Evolutionary conservation across 1,140 invertebrate species (phyloP).

Genomic region (Drosophila burlai): DNA sequence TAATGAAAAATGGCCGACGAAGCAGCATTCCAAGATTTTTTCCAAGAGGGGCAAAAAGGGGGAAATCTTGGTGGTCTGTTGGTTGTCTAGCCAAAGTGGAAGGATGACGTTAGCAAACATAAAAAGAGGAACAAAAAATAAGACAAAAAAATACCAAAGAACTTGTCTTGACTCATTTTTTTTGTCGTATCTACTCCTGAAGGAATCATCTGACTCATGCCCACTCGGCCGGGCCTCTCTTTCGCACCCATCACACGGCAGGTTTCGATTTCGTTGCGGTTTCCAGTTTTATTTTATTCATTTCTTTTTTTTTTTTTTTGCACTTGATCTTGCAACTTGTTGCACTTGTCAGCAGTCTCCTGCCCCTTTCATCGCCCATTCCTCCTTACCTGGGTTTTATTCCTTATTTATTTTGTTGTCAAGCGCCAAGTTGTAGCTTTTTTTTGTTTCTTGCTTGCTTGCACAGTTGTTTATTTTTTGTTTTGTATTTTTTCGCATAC

Average conservation of each 20-base stretch:
- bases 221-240: conserved; percentile 12
- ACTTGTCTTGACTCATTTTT: conserved; percentile 28
- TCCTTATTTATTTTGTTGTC: conserved; percentile 11
- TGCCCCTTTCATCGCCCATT: conserved; percentile 2
- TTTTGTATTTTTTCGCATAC: background rate
- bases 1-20: conserved; percentile 53
- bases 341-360: conserved; percentile 55
- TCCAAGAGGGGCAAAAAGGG: conserved; percentile 5
- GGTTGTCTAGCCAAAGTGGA: conserved; percentile 62
- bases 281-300: conserved; percentile 25
- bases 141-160: conserved; percentile 7
- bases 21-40: conserved; percentile 42
- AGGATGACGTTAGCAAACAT: conserved; percentile 53
- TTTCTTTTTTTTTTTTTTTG: conserved; percentile 7
- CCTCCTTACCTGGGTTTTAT: background rate
- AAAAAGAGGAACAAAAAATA: background rate
- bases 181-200: conserved; percentile 6
- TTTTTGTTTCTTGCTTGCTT: conserved; percentile 19
- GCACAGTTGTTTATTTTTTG: conserved; percentile 19
- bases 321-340: conserved; percentile 66
- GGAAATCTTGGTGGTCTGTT: conserved; percentile 56
- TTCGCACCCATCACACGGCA: conserved; percentile 10
- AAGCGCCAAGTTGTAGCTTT: conserved; percentile 15
- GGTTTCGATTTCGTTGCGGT: conserved; percentile 55
- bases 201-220: conserved; percentile 45